A percentile compares a stretch with the other conserved stretches of the same genome.
These are phyloP conservation scores for Esperia sulphurella DNA, from an alignment of 2,888 invertebrate genomes.

Conservation along the genomic window DNA sequence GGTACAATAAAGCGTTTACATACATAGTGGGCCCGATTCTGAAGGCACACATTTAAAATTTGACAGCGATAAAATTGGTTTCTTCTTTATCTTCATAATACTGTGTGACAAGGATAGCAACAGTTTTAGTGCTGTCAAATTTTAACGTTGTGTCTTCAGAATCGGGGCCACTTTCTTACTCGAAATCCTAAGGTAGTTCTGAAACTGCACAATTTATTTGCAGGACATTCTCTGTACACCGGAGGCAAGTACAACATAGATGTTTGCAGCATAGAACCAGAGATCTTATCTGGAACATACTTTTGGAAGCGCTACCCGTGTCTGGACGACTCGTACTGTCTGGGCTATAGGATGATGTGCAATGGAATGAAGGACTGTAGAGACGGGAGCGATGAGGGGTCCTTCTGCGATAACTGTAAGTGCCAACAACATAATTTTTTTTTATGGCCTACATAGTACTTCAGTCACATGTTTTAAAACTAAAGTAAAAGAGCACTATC, in stretches of 20 bases:
- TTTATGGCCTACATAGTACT: too few species aligned
- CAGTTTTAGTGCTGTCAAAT: too few species aligned
- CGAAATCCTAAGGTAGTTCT: background rate
- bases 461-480: too few species aligned
- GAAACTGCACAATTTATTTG: background rate
- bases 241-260: background rate
- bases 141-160: too few species aligned
- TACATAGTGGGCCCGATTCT: too few species aligned
- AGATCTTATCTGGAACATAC: background rate
- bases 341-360: conserved; percentile 81
- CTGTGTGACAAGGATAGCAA: too few species aligned
- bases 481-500: too few species aligned
- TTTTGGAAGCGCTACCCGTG: conserved; percentile 34
- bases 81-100: too few species aligned
- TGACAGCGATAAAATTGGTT: too few species aligned
- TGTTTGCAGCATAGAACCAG: background rate
- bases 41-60: too few species aligned
- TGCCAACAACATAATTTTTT: conserved; percentile 2
- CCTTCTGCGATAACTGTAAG: conserved; percentile 51
- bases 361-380: conserved; percentile 84
- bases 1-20: too few species aligned
- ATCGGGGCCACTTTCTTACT: too few species aligned
- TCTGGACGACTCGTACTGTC: conserved; percentile 71
- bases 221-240: background rate
- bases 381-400: conserved; percentile 86